phyloP scores from a whole-genome alignment of 2,113 vertebrate genomes.

The Urocitellus parryii region DNA sequence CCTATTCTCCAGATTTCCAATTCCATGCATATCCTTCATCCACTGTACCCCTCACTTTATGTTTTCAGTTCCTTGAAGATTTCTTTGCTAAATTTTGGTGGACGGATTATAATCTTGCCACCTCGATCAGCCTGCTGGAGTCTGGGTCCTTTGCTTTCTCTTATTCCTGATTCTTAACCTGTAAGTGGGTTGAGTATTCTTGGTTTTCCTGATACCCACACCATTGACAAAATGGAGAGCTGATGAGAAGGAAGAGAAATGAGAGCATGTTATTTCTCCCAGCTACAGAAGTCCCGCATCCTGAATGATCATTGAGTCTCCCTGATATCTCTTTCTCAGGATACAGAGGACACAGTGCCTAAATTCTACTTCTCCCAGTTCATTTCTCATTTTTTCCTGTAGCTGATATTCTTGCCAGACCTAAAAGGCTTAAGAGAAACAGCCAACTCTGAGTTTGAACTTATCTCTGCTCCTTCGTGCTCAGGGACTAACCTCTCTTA shows the following conservation, averaged over 20 bases:
- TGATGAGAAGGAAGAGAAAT: background rate
- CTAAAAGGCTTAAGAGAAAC: background rate
- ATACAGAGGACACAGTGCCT: background rate
- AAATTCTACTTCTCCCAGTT: background rate
- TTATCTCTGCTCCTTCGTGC: background rate
- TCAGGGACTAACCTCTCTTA: background rate
- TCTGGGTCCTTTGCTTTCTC: conserved; percentile 31
- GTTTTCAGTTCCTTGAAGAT: background rate
- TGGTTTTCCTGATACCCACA: background rate
- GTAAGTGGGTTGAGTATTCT: background rate
- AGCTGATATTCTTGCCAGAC: background rate
- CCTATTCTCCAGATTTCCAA: background rate
- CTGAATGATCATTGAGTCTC: background rate
- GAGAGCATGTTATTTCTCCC: background rate
- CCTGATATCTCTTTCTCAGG: background rate
- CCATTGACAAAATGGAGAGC: background rate
- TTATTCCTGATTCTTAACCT: conserved; percentile 16
- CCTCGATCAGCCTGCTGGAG: background rate
- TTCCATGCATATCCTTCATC: background rate
- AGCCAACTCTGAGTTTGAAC: background rate
- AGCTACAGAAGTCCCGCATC: background rate
- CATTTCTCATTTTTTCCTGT: background rate
- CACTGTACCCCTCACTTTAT: too few species aligned
- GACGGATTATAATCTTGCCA: background rate
- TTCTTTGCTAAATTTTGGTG: background rate